Evolutionary conservation across 2,797 vertebrate genomes (phyloP).

Genomic region (Xyrichtys novacula): DNA sequence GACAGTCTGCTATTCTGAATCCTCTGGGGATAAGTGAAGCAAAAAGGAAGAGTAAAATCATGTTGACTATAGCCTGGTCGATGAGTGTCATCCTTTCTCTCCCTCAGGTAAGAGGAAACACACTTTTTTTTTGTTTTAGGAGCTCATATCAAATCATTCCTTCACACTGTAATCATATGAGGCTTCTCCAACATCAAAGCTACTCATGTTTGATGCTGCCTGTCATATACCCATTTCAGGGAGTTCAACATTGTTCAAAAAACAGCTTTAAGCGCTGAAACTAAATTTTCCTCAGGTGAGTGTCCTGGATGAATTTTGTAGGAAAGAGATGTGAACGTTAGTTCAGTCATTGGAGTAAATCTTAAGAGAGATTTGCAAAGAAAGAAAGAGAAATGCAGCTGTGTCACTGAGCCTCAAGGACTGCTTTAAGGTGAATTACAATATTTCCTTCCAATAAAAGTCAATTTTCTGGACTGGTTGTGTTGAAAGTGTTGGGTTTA

Average conservation of each 20-base stretch:
- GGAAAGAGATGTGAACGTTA: neutral
- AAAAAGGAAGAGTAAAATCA: conserved; percentile 86
- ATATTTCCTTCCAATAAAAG: neutral
- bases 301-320: neutral
- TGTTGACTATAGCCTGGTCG: conserved; percentile 87
- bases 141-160: neutral
- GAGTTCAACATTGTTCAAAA: neutral
- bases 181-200: neutral
- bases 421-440: neutral
- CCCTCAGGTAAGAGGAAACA: conserved; percentile 82
- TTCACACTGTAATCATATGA: neutral
- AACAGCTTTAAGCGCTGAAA: too few species aligned
- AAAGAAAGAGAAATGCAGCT: neutral
- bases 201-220: neutral
- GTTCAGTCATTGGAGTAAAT: neutral
- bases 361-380: neutral
- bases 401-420: neutral
- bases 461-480: neutral
- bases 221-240: neutral
- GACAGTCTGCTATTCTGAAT: conserved; percentile 87
- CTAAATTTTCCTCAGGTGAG: neutral
- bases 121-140: neutral
- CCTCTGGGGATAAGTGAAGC: conserved; percentile 87
- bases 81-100: conserved; percentile 85
- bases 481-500: neutral